These are phyloP conservation scores for Drosophila tristis DNA, from an alignment of 1,140 invertebrate species.

Conservation along the genomic window DNA sequence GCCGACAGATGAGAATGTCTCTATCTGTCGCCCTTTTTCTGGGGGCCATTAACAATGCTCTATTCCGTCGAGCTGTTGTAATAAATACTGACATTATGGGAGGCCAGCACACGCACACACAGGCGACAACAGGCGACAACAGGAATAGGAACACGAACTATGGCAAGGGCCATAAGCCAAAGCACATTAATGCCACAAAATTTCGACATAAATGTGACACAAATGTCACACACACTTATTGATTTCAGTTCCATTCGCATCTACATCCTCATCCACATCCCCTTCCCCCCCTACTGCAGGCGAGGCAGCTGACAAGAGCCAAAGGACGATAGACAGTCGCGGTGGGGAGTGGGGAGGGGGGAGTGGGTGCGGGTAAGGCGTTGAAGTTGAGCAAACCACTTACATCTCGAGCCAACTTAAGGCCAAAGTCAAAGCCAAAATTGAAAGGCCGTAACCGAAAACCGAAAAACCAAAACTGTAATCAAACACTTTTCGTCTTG, in stretches of 20 bases:
- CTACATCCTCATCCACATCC: too few species aligned
- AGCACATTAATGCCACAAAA: conserved; percentile 70
- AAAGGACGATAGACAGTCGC: too few species aligned
- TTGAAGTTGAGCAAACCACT: conserved; percentile 49
- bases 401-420: conserved; percentile 50
- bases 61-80: conserved; percentile 50
- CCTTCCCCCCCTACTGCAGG: too few species aligned
- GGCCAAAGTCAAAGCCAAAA: conserved; percentile 35
- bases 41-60: conserved; percentile 34
- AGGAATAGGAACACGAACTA: conserved; percentile 36
- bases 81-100: conserved; percentile 70
- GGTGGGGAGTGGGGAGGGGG: too few species aligned
- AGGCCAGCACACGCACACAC: background rate
- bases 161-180: conserved; percentile 58
- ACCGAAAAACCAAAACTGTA: conserved; percentile 53
- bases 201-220: conserved; percentile 78
- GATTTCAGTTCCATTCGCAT: conserved; percentile 39
- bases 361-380: background rate
- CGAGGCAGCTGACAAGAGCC: too few species aligned
- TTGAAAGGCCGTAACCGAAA: conserved; percentile 53
- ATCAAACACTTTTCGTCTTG: conserved; percentile 27
- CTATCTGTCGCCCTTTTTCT: conserved; percentile 40
- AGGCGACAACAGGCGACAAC: background rate
- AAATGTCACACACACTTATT: conserved; percentile 74
- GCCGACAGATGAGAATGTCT: conserved; percentile 41